phyloP scores from a whole-genome alignment of 1,140 invertebrate species.

The Meloidogyne hapla region DNA sequence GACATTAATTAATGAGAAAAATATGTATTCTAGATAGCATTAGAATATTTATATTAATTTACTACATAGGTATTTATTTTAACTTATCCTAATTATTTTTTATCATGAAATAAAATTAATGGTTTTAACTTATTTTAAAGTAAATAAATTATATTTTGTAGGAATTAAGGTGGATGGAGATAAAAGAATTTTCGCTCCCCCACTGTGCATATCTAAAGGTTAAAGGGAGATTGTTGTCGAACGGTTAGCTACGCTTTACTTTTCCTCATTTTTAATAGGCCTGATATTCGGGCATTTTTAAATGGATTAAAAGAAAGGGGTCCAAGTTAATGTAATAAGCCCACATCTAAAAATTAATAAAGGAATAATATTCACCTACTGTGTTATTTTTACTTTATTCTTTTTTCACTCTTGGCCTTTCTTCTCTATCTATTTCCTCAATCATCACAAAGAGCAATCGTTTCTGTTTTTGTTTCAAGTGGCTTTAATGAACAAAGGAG shows the following conservation, averaged over 20 bases:
- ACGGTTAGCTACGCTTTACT: background rate
- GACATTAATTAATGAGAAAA: too few relatives aligned
- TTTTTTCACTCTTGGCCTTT: background rate
- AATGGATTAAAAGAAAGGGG: background rate
- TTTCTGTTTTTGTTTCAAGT: background rate
- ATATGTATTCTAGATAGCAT: too few relatives aligned
- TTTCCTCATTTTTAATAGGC: background rate
- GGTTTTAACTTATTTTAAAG: too few relatives aligned
- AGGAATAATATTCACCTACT: background rate
- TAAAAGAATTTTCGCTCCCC: background rate
- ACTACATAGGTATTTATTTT: too few relatives aligned
- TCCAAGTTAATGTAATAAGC: background rate
- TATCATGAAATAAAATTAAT: too few relatives aligned
- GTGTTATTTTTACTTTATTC: background rate
- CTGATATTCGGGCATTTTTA: background rate
- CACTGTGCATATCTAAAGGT: background rate
- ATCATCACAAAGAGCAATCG: background rate
- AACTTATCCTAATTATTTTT: too few relatives aligned
- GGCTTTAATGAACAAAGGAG: background rate
- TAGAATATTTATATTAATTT: too few relatives aligned
- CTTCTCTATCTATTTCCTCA: background rate
- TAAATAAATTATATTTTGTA: too few relatives aligned
- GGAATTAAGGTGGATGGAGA: too few relatives aligned
- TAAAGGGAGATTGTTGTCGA: background rate
- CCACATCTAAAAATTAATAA: background rate